Percentiles rank a stretch among this genome's conserved stretches.
These are phyloP conservation scores for Channallabes apus DNA, from an alignment of 2,797 vertebrate genomes.

Conservation along the genomic window DNA sequence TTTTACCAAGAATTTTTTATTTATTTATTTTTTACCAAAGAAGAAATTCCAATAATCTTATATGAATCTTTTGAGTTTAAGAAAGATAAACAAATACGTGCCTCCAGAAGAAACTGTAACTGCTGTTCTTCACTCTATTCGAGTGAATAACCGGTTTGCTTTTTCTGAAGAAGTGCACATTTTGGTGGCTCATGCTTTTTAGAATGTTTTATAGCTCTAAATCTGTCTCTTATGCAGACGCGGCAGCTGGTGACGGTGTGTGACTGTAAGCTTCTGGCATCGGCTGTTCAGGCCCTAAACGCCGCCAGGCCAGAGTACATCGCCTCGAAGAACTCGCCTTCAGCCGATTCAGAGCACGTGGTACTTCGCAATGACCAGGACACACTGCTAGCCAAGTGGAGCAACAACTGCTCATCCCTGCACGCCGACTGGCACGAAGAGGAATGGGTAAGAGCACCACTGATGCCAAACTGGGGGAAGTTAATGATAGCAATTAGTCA, in stretches of 20 bases:
- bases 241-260: constrained; percentile 93
- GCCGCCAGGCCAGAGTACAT: constrained; percentile 95
- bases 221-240: constrained; percentile 72
- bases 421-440: constrained; percentile 93
- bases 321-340: constrained; percentile 92
- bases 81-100: too few relatives aligned
- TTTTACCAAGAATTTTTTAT: too few relatives aligned
- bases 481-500: neutral
- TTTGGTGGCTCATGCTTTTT: neutral
- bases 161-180: neutral
- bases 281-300: constrained; percentile 90
- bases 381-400: constrained; percentile 92
- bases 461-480: neutral
- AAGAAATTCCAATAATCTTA: too few relatives aligned
- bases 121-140: neutral
- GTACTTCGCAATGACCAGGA: constrained; percentile 96
- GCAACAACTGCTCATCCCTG: constrained; percentile 89
- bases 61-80: too few relatives aligned
- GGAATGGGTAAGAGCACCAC: constrained; percentile 84
- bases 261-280: constrained; percentile 93
- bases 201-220: neutral
- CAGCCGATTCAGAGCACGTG: constrained; percentile 90
- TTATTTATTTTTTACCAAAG: too few relatives aligned
- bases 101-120: too few relatives aligned
- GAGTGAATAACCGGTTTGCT: neutral